Evolutionary conservation across 2,888 invertebrate species (phyloP).

Genomic region (Conistra vaccinii): DNA sequence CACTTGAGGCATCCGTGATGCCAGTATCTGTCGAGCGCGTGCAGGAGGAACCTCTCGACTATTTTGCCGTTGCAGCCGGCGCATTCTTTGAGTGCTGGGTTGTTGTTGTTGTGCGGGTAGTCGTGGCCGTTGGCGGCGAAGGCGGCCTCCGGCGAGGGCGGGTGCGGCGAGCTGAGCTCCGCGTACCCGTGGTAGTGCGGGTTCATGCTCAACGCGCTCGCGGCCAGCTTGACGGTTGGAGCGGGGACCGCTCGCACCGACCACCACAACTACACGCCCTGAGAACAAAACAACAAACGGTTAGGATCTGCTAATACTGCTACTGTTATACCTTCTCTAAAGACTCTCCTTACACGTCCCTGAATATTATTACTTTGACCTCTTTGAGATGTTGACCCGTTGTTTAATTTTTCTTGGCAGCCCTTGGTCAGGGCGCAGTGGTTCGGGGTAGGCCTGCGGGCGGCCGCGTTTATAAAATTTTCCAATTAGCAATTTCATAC

Average conservation of each 20-base stretch:
- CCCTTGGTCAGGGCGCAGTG: constrained; percentile 73
- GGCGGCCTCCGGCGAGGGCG: constrained; percentile 94
- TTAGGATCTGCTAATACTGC: constrained; percentile 2
- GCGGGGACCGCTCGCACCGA: constrained; percentile 88
- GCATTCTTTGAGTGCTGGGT: constrained; percentile 94
- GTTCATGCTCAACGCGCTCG: constrained; percentile 97
- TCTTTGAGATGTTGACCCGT: constrained; percentile 73
- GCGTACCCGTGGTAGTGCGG: constrained; percentile 97
- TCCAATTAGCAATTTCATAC: constrained; percentile 91
- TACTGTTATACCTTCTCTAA: background rate
- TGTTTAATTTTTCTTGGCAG: constrained; percentile 76
- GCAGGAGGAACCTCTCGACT: constrained; percentile 97
- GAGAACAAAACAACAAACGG: constrained; percentile 69
- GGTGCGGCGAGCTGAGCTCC: constrained; percentile 95
- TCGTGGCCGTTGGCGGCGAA: constrained; percentile 92
- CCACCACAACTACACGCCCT: constrained; percentile 90
- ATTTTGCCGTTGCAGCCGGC: constrained; percentile 98
- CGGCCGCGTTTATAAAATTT: constrained; percentile 90
- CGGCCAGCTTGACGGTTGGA: constrained; percentile 96
- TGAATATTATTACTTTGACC: constrained; percentile 52
- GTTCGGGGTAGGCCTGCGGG: constrained; percentile 84
- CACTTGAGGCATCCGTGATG: constrained; percentile 98
- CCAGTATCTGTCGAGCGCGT: constrained; percentile 98
- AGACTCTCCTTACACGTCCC: background rate
- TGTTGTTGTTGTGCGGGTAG: constrained; percentile 91